Base-by-base conservation (phyloP, 2,888 invertebrate species). In the Nezara viridula region DNA sequence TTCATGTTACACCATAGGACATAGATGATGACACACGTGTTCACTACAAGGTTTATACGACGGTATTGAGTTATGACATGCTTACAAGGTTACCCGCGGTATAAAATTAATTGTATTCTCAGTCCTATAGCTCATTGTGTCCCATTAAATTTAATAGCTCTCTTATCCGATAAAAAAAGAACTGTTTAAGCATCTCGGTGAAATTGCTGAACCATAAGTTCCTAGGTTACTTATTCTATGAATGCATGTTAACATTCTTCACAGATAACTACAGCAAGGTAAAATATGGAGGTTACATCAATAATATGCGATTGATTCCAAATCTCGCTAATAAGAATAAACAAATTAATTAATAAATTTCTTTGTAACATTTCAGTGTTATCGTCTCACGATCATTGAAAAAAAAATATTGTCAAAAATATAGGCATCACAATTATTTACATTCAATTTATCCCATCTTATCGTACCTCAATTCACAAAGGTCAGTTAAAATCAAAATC, bases 71-170 rank as follows among this genome's bases (percentile, higher is more conserved):
- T 81, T 81, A 81, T 81, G 81, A 81, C 81, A 37, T 44, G 81
- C 10, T 44, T 47, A 81, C 81, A 81, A 81, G 81, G 81, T 47
- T 81, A 81, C 44, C 40, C 81, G 81, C 44, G 81, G 81, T 81
- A 81, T 81, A 44, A 81, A 81, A 81, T 81, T 81, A 81, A 81
- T 81, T 44, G 81, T 44, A 12, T 81, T 24, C 44, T 44, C 40
- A 47, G n/a, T 14, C 81, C 40, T 47, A 81, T 47, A 81, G 81
- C 44, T 81, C 81, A 40, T 81, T 81, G n/a, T 81, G 44, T 81
- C 81, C 66, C 81, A 81, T 81, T 81, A 81, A 81, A 81, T 81
- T 81, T 81, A 44, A 81, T 81, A 47, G 81, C 44, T 44, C 44
- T 81, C 44, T 73, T 44, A 81, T 81, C 40, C 81, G 81, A 40